Base-by-base conservation (phyloP, 2,113 vertebrate genomes). In the Psephotus haematonotus region DNA sequence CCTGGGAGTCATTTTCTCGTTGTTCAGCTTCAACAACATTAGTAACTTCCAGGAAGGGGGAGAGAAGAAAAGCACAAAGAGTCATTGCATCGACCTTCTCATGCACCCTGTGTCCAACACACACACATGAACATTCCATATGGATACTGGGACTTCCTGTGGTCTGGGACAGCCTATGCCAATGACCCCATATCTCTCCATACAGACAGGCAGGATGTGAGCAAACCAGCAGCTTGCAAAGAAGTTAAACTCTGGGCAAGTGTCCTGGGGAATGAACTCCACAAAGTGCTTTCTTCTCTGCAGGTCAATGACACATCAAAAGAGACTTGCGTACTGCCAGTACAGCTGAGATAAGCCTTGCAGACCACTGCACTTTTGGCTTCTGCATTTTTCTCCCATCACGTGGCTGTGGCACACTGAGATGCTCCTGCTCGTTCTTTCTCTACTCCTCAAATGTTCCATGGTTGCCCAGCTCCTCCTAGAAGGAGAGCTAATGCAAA, bases 251-350 rank as follows among this genome's bases (percentile, higher is more conserved):
- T 76, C 63, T 7, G 10, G 37, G 23, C n/a, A 55, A 87, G 19
- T 1, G 49, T 53, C 79, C 81, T 8, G 31, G 31, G 37, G 69
- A 65, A 35, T 22, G 37, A 93, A 84, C 62, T 86, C 90, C 86
- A 9, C 27, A 3, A 10, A 17, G 13, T 16, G 50, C 78, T 79
- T 82, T 69, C 65, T 25, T 62, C 92, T 44, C 4, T 6, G 0
- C 22, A 9, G 95, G 50, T 94, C 95, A 93, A 11, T 82, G 93
- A 96, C 96, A 94, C 95, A 81, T 86, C 77, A 78, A 75, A 88
- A 71, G 46, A 69, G n/a, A 14, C 69, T 72, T 52, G 22, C 63
- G 52, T 31, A 2, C 41, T 92, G 82, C 68, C 65, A 86, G 7
- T 4, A 52, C 27, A 69, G 81, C 74, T 1, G 25, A 57, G 88